Evolutionary conservation across 1,140 invertebrate genomes (phyloP).

Genomic region (Trichonephila clavata): DNA sequence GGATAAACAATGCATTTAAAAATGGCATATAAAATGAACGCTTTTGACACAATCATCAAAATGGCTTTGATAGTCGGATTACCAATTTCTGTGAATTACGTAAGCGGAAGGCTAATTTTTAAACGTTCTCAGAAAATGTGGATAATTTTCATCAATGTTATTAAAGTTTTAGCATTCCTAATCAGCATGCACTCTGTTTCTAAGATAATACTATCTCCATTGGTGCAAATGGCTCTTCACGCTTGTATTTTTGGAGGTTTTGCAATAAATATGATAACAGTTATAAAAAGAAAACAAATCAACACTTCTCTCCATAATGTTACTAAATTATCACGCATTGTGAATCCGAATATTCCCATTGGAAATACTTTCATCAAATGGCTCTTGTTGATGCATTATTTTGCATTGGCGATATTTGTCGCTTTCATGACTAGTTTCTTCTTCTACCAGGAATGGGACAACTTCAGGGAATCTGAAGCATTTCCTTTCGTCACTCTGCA

Average conservation of each 20-base stretch:
- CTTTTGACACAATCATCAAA: neutral
- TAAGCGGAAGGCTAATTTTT: no score
- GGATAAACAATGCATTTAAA: no score
- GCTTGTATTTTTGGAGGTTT: constrained; percentile 28
- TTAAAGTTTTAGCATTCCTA: neutral
- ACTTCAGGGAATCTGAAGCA: neutral
- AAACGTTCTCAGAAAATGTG: neutral
- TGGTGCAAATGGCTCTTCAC: neutral
- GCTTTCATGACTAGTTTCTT: neutral
- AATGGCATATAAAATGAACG: neutral
- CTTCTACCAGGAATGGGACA: constrained; percentile 46
- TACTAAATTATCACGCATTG: neutral
- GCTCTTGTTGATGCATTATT: neutral
- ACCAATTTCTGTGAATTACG: neutral
- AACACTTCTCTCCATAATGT: neutral
- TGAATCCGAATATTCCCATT: neutral
- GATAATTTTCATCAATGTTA: neutral
- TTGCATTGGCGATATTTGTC: neutral
- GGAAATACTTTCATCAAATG: neutral
- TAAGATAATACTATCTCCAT: neutral
- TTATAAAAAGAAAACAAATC: neutral
- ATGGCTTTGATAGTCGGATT: neutral
- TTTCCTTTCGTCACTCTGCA: neutral
- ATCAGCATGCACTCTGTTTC: neutral
- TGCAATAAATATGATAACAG: neutral